Percentiles rank a stretch among this genome's conserved stretches.
Evolutionary conservation across 2,888 invertebrate species (phyloP).

Genomic region (Thymelicus lineola): DNA sequence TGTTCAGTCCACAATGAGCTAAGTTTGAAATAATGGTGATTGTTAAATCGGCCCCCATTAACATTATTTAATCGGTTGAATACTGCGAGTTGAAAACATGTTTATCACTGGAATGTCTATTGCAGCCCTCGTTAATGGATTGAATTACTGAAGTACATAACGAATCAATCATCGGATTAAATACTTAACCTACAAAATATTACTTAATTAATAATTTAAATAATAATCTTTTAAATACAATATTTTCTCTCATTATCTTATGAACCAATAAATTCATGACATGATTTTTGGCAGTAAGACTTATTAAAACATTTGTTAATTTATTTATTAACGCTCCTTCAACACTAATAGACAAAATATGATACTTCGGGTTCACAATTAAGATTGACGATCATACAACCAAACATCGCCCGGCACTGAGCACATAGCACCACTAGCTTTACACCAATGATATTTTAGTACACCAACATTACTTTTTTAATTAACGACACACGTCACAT

Average conservation of each 20-base stretch:
- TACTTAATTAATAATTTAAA: conserved; percentile 48
- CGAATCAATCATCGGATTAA: conserved; percentile 15
- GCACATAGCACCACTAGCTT: conserved; percentile 34
- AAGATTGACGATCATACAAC: conserved; percentile 12
- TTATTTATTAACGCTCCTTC: conserved; percentile 33
- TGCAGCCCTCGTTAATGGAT: conserved; percentile 41
- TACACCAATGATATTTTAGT: conserved; percentile 34
- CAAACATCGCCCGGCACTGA: conserved; percentile 31
- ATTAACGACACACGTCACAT: conserved; percentile 10
- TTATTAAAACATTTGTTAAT: conserved; percentile 40
- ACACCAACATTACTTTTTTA: conserved; percentile 23
- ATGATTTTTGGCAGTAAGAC: conserved; percentile 63
- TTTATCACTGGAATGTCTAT: conserved; percentile 62
- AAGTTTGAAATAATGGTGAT: neutral
- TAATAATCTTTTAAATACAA: conserved; percentile 49
- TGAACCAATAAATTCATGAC: conserved; percentile 48
- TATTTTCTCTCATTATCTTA: conserved; percentile 45
- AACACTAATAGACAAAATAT: conserved; percentile 8
- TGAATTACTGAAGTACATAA: conserved; percentile 3
- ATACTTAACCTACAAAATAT: conserved; percentile 37
- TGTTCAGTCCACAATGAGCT: too few relatives aligned
- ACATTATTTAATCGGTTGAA: conserved; percentile 12
- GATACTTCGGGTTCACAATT: conserved; percentile 3
- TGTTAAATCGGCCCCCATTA: conserved; percentile 24
- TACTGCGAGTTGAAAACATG: neutral